Evolutionary conservation across 1,140 invertebrate genomes (phyloP).

Genomic region (Drosophila melanica): DNA sequence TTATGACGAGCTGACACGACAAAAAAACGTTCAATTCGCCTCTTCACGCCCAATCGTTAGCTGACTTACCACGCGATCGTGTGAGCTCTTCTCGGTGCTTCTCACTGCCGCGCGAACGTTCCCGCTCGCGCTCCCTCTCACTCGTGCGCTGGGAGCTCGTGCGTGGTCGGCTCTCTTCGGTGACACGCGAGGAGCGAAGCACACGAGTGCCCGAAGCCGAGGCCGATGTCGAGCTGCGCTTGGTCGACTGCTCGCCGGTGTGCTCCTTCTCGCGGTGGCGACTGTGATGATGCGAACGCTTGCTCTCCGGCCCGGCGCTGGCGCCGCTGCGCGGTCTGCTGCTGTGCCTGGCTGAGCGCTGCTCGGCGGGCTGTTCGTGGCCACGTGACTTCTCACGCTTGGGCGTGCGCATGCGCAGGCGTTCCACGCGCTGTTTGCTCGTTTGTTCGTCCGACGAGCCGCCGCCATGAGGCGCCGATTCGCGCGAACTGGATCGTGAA

Average conservation of each 20-base stretch:
- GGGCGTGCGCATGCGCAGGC: constrained; percentile 63
- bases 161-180: constrained; percentile 55
- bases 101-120: constrained; percentile 56
- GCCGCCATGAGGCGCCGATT: constrained; percentile 70
- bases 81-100: constrained; percentile 66
- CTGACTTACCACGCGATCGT: constrained; percentile 46
- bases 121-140: constrained; percentile 50
- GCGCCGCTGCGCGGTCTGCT: constrained; percentile 41
- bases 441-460: constrained; percentile 71
- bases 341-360: constrained; percentile 36
- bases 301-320: constrained; percentile 19
- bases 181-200: constrained; percentile 59
- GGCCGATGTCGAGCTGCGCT: constrained; percentile 29
- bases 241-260: constrained; percentile 32
- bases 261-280: constrained; percentile 54
- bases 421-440: constrained; percentile 61
- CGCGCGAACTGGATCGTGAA: constrained; percentile 77
- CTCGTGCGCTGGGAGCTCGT: constrained; percentile 50
- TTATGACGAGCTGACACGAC: background rate
- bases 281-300: constrained; percentile 55
- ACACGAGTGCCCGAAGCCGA: constrained; percentile 46
- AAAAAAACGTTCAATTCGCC: background rate
- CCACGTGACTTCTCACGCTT: constrained; percentile 59
- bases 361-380: constrained; percentile 40
- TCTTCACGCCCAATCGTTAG: no score